phyloP scores from a whole-genome alignment of 2,797 vertebrate genomes.

The Allochrocebus solatus region DNA sequence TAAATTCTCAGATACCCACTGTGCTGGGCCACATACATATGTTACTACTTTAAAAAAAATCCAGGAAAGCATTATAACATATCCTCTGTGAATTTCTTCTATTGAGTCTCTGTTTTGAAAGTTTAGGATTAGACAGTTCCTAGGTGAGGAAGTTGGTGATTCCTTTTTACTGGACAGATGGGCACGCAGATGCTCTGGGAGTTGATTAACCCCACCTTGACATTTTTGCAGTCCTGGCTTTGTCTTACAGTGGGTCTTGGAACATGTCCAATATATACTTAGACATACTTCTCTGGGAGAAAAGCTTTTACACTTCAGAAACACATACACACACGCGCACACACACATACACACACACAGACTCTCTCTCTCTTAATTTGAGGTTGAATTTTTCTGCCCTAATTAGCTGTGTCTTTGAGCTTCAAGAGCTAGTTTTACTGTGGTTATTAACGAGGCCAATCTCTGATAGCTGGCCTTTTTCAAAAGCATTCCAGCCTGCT shows the following conservation, averaged over 20 bases:
- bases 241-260: conserved; percentile 79
- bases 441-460: conserved; percentile 79
- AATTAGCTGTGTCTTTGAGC: conserved; percentile 84
- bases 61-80: neutral
- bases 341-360: conserved; percentile 34
- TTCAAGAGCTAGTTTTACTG: conserved; percentile 82
- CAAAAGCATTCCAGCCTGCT: conserved; percentile 76
- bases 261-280: conserved; percentile 80
- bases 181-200: conserved; percentile 71
- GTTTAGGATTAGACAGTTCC: conserved; percentile 15
- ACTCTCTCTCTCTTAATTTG: conserved; percentile 79
- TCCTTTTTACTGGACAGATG: conserved; percentile 60
- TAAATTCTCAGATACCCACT: neutral
- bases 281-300: conserved; percentile 79
- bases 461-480: conserved; percentile 80
- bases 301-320: conserved; percentile 74
- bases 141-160: conserved; percentile 54
- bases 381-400: conserved; percentile 82
- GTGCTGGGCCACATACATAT: neutral
- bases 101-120: neutral
- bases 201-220: conserved; percentile 75
- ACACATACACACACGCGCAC: conserved; percentile 43
- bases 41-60: neutral
- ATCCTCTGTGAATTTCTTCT: neutral
- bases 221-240: conserved; percentile 68